Evolutionary conservation across 2,888 invertebrate species (phyloP).

Genomic region (Entomobrya proxima): DNA sequence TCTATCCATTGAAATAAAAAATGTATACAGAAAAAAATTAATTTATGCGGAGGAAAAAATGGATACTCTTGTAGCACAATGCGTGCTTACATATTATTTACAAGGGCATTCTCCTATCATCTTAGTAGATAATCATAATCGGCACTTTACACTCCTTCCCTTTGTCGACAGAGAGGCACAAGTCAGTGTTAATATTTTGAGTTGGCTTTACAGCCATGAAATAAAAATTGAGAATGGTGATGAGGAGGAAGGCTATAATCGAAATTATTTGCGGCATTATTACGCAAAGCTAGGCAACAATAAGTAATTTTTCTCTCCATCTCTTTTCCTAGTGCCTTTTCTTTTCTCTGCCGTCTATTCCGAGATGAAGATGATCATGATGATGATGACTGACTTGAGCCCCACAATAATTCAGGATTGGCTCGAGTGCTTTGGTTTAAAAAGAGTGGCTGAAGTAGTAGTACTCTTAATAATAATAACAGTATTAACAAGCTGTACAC

Average conservation of each 20-base stretch:
- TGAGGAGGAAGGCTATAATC: background rate
- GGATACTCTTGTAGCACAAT: constrained; percentile 8
- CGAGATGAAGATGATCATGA: too few relatives aligned
- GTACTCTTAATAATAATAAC: constrained; percentile 9
- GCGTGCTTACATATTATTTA: constrained; percentile 17
- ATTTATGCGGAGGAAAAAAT: constrained; percentile 6
- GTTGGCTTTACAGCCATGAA: background rate
- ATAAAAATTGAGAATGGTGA: background rate
- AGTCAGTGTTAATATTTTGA: background rate
- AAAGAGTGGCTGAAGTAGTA: too few relatives aligned
- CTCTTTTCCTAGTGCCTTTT: background rate
- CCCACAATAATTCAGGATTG: constrained; percentile 39
- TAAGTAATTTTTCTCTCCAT: background rate
- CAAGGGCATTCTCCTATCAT: background rate
- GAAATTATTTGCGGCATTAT: too few relatives aligned
- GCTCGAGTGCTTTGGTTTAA: constrained; percentile 19
- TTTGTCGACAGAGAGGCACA: background rate
- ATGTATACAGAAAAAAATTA: too few relatives aligned
- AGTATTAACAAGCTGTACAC: background rate
- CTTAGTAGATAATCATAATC: constrained; percentile 17
- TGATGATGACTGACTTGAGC: background rate
- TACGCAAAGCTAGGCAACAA: too few relatives aligned
- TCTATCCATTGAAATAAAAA: background rate
- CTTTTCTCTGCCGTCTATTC: too few relatives aligned
- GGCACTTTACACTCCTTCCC: background rate